phyloP scores from a whole-genome alignment of 2,797 vertebrate species.

The Eulemur mongoz region DNA sequence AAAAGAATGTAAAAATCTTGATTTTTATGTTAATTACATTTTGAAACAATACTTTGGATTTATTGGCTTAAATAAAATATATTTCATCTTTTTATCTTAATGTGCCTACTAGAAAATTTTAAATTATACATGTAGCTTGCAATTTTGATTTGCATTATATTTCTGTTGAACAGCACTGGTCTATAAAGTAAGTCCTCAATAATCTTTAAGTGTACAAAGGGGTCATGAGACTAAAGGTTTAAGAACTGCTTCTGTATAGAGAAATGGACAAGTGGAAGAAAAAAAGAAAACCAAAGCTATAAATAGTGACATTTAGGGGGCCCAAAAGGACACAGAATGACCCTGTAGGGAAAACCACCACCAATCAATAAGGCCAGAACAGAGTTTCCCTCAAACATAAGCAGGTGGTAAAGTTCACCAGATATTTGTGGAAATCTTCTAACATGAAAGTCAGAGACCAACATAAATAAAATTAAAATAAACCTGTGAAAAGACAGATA shows the following conservation, averaged over 20 bases:
- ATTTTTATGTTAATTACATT: background rate
- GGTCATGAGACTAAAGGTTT: background rate
- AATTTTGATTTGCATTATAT: background rate
- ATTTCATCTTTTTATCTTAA: background rate
- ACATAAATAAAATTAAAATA: slow-evolving; percentile 2
- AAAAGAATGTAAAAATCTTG: background rate
- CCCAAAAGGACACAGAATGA: background rate
- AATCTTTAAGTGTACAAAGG: background rate
- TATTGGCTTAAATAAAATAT: background rate
- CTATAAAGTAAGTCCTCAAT: background rate
- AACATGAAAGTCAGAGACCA: background rate
- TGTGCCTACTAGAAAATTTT: background rate
- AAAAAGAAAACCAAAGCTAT: background rate
- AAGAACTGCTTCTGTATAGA: background rate
- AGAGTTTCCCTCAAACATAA: background rate
- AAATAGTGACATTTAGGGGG: background rate
- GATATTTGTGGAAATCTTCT: background rate
- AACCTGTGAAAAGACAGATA: background rate
- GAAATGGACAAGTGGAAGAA: background rate
- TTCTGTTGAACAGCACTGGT: background rate
- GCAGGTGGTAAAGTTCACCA: background rate
- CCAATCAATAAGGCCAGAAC: background rate
- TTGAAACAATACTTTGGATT: background rate
- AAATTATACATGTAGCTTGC: background rate
- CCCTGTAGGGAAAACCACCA: background rate